These are phyloP conservation scores for Trilocha varians DNA, from an alignment of 2,888 invertebrate species.

Conservation along the genomic window DNA sequence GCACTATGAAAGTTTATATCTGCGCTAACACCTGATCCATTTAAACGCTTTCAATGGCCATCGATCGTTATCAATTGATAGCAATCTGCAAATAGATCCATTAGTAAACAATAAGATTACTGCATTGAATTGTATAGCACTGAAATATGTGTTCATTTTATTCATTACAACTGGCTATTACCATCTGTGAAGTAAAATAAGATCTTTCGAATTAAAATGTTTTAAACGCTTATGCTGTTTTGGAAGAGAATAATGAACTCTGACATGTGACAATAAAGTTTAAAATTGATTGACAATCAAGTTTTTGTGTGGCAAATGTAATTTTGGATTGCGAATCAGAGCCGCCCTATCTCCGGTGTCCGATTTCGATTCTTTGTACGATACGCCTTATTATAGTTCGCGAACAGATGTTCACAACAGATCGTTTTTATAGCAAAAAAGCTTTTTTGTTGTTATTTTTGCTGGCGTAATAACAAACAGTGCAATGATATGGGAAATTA, in stretches of 20 bases:
- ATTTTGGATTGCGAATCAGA: constrained; percentile 47
- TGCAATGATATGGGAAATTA: constrained; percentile 8
- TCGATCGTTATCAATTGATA: constrained; percentile 52
- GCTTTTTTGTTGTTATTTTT: constrained; percentile 32
- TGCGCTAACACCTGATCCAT: constrained; percentile 40
- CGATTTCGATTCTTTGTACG: constrained; percentile 70
- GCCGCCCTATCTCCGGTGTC: constrained; percentile 70
- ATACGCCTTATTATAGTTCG: constrained; percentile 69
- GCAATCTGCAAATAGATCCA: constrained; percentile 52
- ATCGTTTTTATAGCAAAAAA: constrained; percentile 57
- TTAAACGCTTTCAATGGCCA: constrained; percentile 44
- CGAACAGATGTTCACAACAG: constrained; percentile 59
- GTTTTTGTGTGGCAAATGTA: constrained; percentile 29
- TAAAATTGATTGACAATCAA: constrained; percentile 23
- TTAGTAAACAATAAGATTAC: constrained; percentile 40
- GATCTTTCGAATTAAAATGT: constrained; percentile 61
- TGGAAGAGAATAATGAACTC: not conserved
- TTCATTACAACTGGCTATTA: constrained; percentile 2
- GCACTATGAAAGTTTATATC: constrained; percentile 15
- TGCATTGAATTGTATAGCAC: constrained; percentile 30
- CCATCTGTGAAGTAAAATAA: constrained; percentile 24
- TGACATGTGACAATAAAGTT: constrained; percentile 13
- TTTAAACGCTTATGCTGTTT: constrained; percentile 30
- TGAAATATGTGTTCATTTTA: constrained; percentile 15
- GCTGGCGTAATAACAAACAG: constrained; percentile 15